Conservation (phyloP, 2,888 invertebrate genomes). For the Cylindroiulus punctatus region DNA sequence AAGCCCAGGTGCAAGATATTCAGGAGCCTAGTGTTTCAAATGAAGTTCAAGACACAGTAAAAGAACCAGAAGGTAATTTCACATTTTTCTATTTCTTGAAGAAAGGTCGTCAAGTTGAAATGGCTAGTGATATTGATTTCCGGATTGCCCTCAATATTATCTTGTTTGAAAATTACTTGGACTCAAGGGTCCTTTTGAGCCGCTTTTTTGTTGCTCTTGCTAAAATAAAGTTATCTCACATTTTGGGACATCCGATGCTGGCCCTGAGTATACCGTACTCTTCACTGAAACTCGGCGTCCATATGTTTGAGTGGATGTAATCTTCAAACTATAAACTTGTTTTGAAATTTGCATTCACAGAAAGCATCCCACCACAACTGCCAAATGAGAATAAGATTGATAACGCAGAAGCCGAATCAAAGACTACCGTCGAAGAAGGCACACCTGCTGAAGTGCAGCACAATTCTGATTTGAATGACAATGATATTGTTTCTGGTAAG, state of each 20-base stretch:
- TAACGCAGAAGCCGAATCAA: not conserved
- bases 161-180: not conserved
- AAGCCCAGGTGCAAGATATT: not conserved
- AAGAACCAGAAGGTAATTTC: not conserved
- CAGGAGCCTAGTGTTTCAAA: not conserved
- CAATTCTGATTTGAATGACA: slow-evolving; percentile 48
- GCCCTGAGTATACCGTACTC: no score
- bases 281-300: no score
- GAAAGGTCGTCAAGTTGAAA: not conserved
- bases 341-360: not conserved
- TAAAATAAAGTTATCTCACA: no score
- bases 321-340: not conserved
- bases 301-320: no score
- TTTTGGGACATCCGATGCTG: no score
- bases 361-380: not conserved
- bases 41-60: not conserved
- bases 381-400: not conserved
- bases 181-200: no score
- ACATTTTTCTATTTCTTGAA: not conserved
- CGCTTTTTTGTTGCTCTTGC: no score
- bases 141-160: not conserved
- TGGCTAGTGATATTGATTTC: not conserved
- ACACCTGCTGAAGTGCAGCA: not conserved
- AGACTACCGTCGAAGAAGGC: not conserved
- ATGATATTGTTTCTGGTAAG: not conserved